These are phyloP conservation scores for Sternarchorhynchus goeldii DNA, from an alignment of 2,797 vertebrate genomes.

Conservation along the genomic window DNA sequence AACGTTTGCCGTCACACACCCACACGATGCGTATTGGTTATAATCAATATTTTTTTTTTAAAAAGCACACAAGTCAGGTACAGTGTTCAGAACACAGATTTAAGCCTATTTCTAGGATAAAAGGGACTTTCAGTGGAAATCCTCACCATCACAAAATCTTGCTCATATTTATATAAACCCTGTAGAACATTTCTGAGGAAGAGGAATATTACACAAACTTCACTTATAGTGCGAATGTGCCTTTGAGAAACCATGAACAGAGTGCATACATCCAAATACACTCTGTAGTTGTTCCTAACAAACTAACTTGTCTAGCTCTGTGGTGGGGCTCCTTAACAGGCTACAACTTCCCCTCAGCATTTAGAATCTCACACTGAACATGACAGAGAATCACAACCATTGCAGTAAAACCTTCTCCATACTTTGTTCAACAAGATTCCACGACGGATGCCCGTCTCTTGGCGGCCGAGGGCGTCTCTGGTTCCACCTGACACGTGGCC, in stretches of 20 bases:
- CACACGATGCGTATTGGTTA: constrained; percentile 37
- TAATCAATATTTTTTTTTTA: constrained; percentile 26
- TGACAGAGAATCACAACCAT: neutral
- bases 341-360: neutral
- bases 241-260: constrained; percentile 13
- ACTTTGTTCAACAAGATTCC: neutral
- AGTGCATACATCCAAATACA: neutral
- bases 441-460: neutral
- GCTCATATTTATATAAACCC: constrained; percentile 19
- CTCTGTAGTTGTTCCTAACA: neutral
- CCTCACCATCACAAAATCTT: too few species aligned
- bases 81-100: constrained; percentile 22
- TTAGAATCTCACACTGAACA: constrained; percentile 2
- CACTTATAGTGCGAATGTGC: neutral
- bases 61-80: constrained; percentile 27
- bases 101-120: constrained; percentile 24
- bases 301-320: constrained; percentile 14
- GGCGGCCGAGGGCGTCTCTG: neutral
- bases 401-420: constrained; percentile 1
- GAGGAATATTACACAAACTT: constrained; percentile 18
- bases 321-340: constrained; percentile 3
- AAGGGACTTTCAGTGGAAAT: neutral
- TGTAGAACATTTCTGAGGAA: constrained; percentile 22
- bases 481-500: too few species aligned
- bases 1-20: constrained; percentile 47